Percentiles rank a stretch among this genome's conserved stretches.
Evolutionary conservation across 2,113 vertebrate genomes (phyloP).

Genomic region (Nansenia antarctica): DNA sequence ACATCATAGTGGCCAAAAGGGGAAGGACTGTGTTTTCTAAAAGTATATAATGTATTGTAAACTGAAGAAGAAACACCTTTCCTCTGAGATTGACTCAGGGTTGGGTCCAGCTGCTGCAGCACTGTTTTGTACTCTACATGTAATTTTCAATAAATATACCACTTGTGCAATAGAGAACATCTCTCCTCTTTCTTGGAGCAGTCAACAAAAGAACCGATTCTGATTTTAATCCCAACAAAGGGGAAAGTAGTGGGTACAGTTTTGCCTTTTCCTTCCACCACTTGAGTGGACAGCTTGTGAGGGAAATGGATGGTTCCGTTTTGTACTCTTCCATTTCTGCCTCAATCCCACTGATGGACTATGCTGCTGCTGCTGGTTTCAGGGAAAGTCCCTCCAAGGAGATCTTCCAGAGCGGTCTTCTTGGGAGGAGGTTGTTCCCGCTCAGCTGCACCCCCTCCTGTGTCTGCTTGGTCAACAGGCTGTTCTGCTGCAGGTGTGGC

Average conservation of each 20-base stretch:
- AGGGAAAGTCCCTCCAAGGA: slow-evolving; percentile 20
- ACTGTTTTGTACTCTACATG: too few species aligned
- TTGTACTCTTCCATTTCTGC: slow-evolving; percentile 29
- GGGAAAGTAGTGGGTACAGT: slow-evolving; percentile 13
- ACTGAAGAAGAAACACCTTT: too few species aligned
- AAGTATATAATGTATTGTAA: too few species aligned
- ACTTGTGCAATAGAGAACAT: too few species aligned
- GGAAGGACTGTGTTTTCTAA: too few species aligned
- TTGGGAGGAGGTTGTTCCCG: slow-evolving; percentile 19
- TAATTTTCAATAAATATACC: too few species aligned
- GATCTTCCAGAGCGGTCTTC: slow-evolving; percentile 32
- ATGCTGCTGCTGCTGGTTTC: slow-evolving; percentile 8
- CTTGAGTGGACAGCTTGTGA: slow-evolving; percentile 25
- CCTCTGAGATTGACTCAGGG: too few species aligned
- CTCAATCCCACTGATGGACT: slow-evolving; percentile 15
- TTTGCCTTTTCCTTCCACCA: slow-evolving; percentile 15
- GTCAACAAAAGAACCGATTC: too few species aligned
- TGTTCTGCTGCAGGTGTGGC: slow-evolving; percentile 7
- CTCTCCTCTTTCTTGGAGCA: too few species aligned
- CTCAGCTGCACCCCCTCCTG: slow-evolving; percentile 10
- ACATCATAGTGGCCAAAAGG: too few species aligned
- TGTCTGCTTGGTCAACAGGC: slow-evolving; percentile 5
- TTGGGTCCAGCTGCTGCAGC: too few species aligned
- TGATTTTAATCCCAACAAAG: too few species aligned
- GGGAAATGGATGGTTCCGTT: slow-evolving; percentile 23